phyloP scores from a whole-genome alignment of 1,140 invertebrate genomes.

The Agrypnia vestita region DNA sequence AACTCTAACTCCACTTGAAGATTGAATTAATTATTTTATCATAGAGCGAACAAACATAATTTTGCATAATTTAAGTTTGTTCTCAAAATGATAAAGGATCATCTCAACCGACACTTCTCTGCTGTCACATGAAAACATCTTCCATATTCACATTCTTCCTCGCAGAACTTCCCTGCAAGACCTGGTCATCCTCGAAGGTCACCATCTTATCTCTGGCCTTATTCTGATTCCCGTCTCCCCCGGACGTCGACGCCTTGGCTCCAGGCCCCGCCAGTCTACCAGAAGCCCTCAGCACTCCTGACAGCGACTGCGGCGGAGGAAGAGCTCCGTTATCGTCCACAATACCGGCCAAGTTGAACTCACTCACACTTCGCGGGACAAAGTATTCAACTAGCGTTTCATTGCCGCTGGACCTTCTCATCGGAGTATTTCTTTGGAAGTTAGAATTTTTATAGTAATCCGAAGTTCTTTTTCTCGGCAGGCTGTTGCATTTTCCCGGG shows the following conservation, averaged over 20 bases:
- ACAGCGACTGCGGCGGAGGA: constrained; percentile 66
- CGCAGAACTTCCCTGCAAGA: constrained; percentile 66
- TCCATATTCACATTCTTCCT: constrained; percentile 63
- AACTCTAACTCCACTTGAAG: constrained; percentile 19
- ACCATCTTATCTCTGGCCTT: constrained; percentile 82
- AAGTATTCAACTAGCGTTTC: constrained; percentile 85
- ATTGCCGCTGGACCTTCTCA: constrained; percentile 77
- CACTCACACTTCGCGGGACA: constrained; percentile 86
- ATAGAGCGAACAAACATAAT: constrained; percentile 34
- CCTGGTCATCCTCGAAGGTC: constrained; percentile 84
- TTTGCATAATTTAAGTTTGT: constrained; percentile 35
- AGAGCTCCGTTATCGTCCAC: constrained; percentile 74
- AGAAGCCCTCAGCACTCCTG: constrained; percentile 62
- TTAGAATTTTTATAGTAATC: constrained; percentile 66
- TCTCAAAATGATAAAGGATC: constrained; percentile 50
- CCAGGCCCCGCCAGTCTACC: constrained; percentile 58
- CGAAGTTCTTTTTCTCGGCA: constrained; percentile 75
- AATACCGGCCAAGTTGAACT: constrained; percentile 82
- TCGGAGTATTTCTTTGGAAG: constrained; percentile 79
- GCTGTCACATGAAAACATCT: constrained; percentile 71
- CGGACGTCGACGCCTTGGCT: constrained; percentile 63
- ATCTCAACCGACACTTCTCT: constrained; percentile 58
- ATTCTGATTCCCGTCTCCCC: constrained; percentile 63
- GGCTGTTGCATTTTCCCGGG: constrained; percentile 74
- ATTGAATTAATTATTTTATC: constrained; percentile 10